Conservation (phyloP, 2,888 invertebrate species). For the Timema cristinae region DNA sequence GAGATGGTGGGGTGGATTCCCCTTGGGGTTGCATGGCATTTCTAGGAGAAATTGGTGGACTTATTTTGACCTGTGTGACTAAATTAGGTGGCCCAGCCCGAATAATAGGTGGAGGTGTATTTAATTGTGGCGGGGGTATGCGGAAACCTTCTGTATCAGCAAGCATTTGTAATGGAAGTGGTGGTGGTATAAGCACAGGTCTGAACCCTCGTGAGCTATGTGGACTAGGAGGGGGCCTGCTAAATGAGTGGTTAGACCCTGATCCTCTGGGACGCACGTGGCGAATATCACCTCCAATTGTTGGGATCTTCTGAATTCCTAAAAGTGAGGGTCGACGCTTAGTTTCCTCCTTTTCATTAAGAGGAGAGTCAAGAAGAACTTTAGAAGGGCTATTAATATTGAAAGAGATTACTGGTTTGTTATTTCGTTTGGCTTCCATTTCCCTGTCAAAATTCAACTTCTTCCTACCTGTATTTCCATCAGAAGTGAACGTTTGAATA, state of each 20-base stretch:
- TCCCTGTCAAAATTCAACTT: neutral
- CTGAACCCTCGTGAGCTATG: slow-evolving; percentile 15
- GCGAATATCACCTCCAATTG: slow-evolving; percentile 23
- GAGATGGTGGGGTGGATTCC: no score
- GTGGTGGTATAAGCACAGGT: slow-evolving; percentile 22
- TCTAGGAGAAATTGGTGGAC: no score
- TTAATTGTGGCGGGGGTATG: neutral
- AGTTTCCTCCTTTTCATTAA: slow-evolving; percentile 23
- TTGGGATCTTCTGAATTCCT: slow-evolving; percentile 25
- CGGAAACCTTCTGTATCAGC: neutral
- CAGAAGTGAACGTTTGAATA: neutral
- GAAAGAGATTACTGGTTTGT: slow-evolving; percentile 23
- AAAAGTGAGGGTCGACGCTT: slow-evolving; percentile 14
- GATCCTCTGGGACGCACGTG: slow-evolving; percentile 16
- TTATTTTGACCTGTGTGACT: no score
- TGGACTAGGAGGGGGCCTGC: slow-evolving; percentile 16
- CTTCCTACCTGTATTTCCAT: slow-evolving; percentile 7
- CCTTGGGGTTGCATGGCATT: no score
- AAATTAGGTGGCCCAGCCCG: no score
- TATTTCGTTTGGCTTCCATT: slow-evolving; percentile 5
- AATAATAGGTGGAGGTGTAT: neutral
- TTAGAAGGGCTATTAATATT: slow-evolving; percentile 24
- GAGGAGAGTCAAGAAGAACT: slow-evolving; percentile 21
- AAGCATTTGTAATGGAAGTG: slow-evolving; percentile 14
- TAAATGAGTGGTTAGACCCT: neutral